phyloP scores from a whole-genome alignment of 1,140 invertebrate genomes.

The Anoplolepis gracilipes region DNA sequence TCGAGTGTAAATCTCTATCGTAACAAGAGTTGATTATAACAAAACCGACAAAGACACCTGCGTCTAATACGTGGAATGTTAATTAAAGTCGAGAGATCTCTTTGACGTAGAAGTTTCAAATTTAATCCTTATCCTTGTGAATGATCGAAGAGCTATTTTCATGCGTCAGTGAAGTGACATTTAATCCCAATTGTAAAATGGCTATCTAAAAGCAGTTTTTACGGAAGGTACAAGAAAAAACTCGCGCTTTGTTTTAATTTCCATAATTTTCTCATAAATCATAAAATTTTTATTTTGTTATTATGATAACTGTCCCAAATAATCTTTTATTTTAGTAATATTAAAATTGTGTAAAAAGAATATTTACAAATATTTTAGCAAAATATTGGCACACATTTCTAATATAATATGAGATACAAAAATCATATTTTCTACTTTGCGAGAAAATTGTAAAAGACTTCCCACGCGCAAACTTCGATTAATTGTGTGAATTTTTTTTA shows the following conservation, averaged over 20 bases:
- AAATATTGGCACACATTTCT: not conserved
- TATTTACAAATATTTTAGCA: not conserved
- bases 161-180: not conserved
- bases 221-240: not conserved
- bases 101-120: constrained; percentile 44
- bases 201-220: not conserved
- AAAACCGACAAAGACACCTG: constrained; percentile 42
- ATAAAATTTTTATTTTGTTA: not conserved
- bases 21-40: constrained; percentile 11
- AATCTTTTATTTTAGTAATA: not conserved
- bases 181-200: constrained; percentile 34
- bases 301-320: not conserved
- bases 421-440: not conserved
- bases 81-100: constrained; percentile 26
- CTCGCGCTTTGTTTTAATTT: not conserved
- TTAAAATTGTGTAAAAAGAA: not conserved
- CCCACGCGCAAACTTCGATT: too few species aligned
- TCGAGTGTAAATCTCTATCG: constrained; percentile 9
- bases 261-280: too few species aligned
- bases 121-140: constrained; percentile 29
- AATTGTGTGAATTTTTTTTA: not conserved
- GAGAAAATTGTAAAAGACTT: not conserved
- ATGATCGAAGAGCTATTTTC: constrained; percentile 15
- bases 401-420: not conserved
- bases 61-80: constrained; percentile 20